Percentiles rank a stretch among this genome's conserved stretches.
Conservation (phyloP, 2,888 invertebrate species). For the Drosophila imparisetae region DNA sequence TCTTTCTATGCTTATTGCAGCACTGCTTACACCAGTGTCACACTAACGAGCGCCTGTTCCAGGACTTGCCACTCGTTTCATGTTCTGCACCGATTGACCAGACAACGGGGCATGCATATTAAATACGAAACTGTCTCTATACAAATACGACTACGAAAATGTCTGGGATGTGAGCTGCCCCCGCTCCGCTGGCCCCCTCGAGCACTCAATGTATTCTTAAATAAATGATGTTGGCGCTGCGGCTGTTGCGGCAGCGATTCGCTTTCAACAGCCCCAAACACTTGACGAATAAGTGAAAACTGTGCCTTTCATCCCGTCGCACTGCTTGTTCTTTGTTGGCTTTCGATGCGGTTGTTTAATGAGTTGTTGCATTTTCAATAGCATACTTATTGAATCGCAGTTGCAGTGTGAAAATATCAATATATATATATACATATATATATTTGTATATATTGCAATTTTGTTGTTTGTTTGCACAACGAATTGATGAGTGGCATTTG, state of each 20-base stretch:
- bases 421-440: background rate
- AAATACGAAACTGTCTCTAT: constrained; percentile 46
- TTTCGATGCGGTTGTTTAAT: constrained; percentile 59
- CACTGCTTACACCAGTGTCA: constrained; percentile 7
- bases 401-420: background rate
- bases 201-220: constrained; percentile 34
- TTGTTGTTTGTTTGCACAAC: constrained; percentile 14
- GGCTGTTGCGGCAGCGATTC: constrained; percentile 55
- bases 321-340: background rate
- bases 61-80: constrained; percentile 45
- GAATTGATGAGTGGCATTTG: constrained; percentile 26
- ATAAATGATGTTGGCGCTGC: constrained; percentile 73
- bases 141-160: constrained; percentile 27
- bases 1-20: constrained; percentile 7
- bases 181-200: background rate
- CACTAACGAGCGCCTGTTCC: constrained; percentile 64
- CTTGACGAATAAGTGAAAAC: constrained; percentile 58
- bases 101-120: constrained; percentile 74
- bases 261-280: constrained; percentile 63
- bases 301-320: constrained; percentile 1
- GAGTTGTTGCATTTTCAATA: constrained; percentile 53
- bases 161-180: constrained; percentile 28
- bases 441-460: background rate
- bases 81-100: constrained; percentile 77
- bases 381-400: constrained; percentile 41